phyloP scores from a whole-genome alignment of 2,888 invertebrate species.

The Sacculina carcini region DNA sequence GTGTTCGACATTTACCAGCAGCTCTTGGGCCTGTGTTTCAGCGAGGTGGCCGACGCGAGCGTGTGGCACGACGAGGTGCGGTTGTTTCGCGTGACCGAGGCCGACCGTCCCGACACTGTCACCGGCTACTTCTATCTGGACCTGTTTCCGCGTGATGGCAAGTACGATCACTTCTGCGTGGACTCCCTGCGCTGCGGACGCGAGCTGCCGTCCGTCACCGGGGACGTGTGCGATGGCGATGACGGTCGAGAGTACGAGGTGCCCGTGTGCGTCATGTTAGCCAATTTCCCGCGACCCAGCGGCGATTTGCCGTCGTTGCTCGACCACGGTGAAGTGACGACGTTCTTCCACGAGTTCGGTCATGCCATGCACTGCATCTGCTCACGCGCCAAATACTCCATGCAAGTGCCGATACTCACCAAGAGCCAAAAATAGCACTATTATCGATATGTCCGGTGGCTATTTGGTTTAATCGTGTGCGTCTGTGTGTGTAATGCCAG shows the following conservation, averaged over 20 bases:
- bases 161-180: conserved; percentile 25
- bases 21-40: conserved; percentile 22
- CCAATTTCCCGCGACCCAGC: conserved; percentile 25
- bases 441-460: no score
- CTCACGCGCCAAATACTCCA: conserved; percentile 20
- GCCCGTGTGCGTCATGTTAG: conserved; percentile 24
- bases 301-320: conserved; percentile 23
- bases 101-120: conserved; percentile 16
- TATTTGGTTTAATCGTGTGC: no score
- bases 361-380: conserved; percentile 28
- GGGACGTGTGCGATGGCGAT: neutral
- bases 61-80: conserved; percentile 24
- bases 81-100: conserved; percentile 23
- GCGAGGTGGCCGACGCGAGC: conserved; percentile 19
- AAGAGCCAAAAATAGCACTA: no score
- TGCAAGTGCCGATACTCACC: conserved; percentile 11
- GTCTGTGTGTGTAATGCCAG: no score
- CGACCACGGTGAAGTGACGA: conserved; percentile 25
- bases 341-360: conserved; percentile 28
- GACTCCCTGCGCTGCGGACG: conserved; percentile 20
- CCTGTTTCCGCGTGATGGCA: conserved; percentile 24
- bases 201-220: neutral
- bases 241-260: conserved; percentile 15
- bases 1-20: conserved; percentile 24
- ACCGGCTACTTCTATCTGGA: conserved; percentile 26